Conservation (phyloP, 2,888 invertebrate species). For the Prosapia bicincta region DNA sequence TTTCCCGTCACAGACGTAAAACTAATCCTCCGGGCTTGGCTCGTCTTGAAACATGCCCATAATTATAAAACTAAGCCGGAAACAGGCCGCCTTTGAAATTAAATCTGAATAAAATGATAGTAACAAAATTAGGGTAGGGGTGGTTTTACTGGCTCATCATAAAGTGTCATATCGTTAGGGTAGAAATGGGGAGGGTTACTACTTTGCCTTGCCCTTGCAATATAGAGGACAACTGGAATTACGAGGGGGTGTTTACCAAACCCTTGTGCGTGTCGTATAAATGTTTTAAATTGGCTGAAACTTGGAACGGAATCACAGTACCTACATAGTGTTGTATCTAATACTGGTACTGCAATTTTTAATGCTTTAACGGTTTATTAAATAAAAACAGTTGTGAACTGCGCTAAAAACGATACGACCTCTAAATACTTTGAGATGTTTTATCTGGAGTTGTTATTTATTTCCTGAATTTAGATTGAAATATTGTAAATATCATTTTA, state of each 20-base stretch:
- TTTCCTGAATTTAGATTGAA: no score
- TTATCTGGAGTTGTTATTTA: no score
- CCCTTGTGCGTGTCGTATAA: not conserved
- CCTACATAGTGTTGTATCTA: no score
- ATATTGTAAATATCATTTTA: no score
- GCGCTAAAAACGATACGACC: no score
- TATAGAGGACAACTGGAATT: not conserved
- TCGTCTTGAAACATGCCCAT: not conserved
- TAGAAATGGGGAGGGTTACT: not conserved
- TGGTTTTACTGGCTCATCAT: not conserved
- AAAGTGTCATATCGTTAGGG: not conserved
- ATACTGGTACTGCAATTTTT: no score
- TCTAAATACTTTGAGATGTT: no score
- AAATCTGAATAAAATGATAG: not conserved
- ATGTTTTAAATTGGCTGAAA: no score
- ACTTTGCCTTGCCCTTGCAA: not conserved
- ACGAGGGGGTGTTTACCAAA: not conserved
- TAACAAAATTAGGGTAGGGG: not conserved
- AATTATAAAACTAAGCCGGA: not conserved
- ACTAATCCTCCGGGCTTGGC: not conserved
- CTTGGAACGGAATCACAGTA: no score
- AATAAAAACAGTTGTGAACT: no score
- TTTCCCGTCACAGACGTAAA: not conserved
- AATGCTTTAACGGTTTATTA: no score
- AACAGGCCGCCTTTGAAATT: not conserved